Conservation (phyloP, 2,797 vertebrate genomes). For the Gallirallus australis region DNA sequence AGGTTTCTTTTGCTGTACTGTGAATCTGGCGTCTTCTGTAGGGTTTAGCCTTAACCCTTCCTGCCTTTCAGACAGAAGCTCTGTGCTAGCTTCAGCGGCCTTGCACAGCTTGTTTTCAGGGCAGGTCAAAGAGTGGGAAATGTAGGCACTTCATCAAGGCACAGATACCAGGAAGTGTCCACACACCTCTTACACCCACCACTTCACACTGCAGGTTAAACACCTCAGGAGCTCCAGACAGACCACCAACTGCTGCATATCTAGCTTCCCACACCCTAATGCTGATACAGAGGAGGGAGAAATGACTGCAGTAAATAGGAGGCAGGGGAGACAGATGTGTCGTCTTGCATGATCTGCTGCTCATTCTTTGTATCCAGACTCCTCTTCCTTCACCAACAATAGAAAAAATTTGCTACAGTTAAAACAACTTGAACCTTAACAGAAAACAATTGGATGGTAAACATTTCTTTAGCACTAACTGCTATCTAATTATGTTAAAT, state of each 20-base stretch:
- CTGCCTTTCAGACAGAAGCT: not conserved
- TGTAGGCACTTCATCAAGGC: not conserved
- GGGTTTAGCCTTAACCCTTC: not conserved
- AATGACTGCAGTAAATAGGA: not conserved
- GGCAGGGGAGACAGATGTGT: not conserved
- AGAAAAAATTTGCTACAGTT: not conserved
- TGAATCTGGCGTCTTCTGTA: not conserved
- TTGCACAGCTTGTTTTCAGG: not conserved
- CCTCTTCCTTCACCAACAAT: not conserved
- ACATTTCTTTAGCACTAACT: not conserved
- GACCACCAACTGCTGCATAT: too few species aligned
- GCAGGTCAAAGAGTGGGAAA: not conserved
- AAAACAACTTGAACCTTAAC: not conserved
- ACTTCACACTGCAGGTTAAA: not conserved
- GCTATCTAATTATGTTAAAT: not conserved
- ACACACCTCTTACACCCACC: not conserved
- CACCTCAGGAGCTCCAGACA: not conserved
- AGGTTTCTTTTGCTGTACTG: not conserved
- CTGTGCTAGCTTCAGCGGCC: not conserved
- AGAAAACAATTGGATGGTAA: not conserved
- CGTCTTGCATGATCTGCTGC: not conserved
- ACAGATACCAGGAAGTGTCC: not conserved
- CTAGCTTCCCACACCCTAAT: not conserved
- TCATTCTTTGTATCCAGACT: not conserved
- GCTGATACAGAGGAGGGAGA: not conserved